A percentile compares a stretch with the other conserved stretches of the same genome.
Evolutionary conservation across 2,113 vertebrate genomes (phyloP).

Genomic region (Ochotona curzoniae): DNA sequence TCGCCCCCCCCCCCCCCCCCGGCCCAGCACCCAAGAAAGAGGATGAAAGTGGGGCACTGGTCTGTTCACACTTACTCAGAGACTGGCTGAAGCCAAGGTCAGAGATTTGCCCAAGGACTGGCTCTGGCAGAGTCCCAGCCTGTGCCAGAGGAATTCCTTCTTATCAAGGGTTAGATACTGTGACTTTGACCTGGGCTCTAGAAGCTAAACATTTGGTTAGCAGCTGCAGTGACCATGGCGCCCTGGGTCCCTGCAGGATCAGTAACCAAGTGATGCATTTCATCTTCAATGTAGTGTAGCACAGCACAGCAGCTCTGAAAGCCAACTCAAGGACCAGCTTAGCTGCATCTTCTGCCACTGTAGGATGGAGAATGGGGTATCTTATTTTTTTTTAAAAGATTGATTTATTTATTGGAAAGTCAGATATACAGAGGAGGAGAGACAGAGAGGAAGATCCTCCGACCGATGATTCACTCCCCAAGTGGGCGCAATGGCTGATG

Average conservation of each 20-base stretch:
- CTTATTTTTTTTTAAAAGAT: no score
- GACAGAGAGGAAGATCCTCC: no score
- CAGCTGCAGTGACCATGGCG: not conserved
- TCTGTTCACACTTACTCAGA: not conserved
- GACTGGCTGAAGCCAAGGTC: not conserved
- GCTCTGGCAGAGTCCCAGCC: not conserved
- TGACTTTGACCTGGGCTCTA: conserved; percentile 24
- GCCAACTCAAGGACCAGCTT: not conserved
- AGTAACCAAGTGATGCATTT: conserved; percentile 7
- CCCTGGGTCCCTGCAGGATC: conserved; percentile 25
- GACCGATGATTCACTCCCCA: no score
- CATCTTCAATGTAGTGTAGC: not conserved
- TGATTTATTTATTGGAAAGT: no score
- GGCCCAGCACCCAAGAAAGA: not conserved
- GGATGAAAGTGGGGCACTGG: conserved; percentile 33
- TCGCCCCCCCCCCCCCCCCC: fast-evolving
- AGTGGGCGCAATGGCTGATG: no score
- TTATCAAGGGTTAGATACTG: not conserved
- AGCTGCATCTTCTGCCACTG: not conserved
- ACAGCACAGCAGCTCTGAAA: not conserved
- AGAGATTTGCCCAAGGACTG: not conserved
- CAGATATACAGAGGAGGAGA: no score
- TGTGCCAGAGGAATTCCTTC: not conserved
- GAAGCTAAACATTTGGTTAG: conserved; percentile 24
- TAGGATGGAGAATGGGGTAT: not conserved